A percentile compares a stretch with the other conserved stretches of the same genome.
These are phyloP conservation scores for Semaprochilodus insignis DNA, from an alignment of 2,797 vertebrate genomes.

Conservation along the genomic window DNA sequence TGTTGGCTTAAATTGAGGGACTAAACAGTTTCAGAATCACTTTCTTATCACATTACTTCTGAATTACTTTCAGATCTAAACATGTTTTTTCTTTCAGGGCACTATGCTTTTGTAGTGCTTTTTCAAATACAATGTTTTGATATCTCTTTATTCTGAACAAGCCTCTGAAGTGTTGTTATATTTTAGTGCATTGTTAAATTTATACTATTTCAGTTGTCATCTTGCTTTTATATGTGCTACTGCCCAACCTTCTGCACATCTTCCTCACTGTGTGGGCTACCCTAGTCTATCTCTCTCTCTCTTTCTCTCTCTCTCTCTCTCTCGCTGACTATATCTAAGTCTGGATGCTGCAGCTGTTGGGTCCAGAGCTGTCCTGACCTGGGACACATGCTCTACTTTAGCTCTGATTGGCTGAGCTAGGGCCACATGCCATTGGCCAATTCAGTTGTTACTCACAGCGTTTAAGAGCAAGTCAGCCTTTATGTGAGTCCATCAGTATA, in stretches of 20 bases:
- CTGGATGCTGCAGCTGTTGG: slow-evolving; percentile 34
- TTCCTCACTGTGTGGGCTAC: background rate
- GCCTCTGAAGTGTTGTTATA: background rate
- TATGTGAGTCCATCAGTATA: background rate
- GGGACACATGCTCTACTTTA: slow-evolving; percentile 53
- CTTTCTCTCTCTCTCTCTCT: slow-evolving; percentile 38
- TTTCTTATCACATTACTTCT: background rate
- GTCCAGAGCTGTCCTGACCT: slow-evolving; percentile 42
- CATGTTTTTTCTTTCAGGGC: too few relatives aligned
- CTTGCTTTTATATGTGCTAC: background rate
- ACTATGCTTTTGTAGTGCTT: too few relatives aligned
- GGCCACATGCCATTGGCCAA: slow-evolving; percentile 33
- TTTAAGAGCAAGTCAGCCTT: slow-evolving; percentile 22
- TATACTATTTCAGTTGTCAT: background rate
- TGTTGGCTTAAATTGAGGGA: background rate
- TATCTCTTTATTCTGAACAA: background rate
- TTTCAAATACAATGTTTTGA: background rate
- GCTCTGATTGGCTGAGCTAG: slow-evolving; percentile 50
- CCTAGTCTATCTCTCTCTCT: slow-evolving; percentile 44
- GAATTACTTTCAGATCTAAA: background rate
- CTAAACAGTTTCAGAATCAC: background rate
- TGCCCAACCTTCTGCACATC: background rate
- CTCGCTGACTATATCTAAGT: slow-evolving; percentile 12
- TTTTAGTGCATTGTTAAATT: background rate
- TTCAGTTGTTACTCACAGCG: slow-evolving; percentile 37